A percentile compares a stretch with the other conserved stretches of the same genome.
phyloP scores from a whole-genome alignment of 1,140 invertebrate species.

The Drosophila ercepeae region DNA sequence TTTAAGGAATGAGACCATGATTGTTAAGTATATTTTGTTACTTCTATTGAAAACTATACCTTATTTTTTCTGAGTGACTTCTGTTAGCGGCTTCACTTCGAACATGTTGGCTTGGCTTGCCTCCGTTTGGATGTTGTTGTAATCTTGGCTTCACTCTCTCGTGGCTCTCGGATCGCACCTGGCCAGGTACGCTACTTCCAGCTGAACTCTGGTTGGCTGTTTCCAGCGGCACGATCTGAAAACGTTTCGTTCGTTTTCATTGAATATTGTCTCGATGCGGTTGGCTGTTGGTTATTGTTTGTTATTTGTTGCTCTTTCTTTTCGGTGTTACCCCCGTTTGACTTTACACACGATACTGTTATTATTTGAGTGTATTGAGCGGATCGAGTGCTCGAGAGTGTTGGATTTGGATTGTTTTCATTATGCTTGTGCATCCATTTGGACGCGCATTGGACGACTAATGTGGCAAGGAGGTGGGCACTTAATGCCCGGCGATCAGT shows the following conservation, averaged over 20 bases:
- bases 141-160: background rate
- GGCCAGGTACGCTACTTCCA: background rate
- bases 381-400: constrained; percentile 4
- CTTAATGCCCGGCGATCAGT: constrained; percentile 69
- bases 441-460: constrained; percentile 68
- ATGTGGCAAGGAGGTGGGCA: constrained; percentile 76
- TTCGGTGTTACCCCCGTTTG: constrained; percentile 20
- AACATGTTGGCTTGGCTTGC: constrained; percentile 35
- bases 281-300: constrained; percentile 66
- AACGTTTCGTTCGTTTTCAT: constrained; percentile 75
- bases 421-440: constrained; percentile 79
- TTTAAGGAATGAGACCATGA: too few relatives aligned
- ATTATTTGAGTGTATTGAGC: constrained; percentile 52
- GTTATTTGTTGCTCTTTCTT: constrained; percentile 12
- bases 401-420: constrained; percentile 42
- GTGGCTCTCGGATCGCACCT: constrained; percentile 2
- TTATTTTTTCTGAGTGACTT: constrained; percentile 18
- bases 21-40: too few relatives aligned
- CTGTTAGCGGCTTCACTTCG: constrained; percentile 24
- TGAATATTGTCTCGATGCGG: constrained; percentile 74
- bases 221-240: constrained; percentile 59
- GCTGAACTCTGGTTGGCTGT: constrained; percentile 75
- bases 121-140: constrained; percentile 6
- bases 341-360: constrained; percentile 74
- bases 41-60: background rate